phyloP scores from a whole-genome alignment of 2,888 invertebrate species.

The Eurytoma californica region DNA sequence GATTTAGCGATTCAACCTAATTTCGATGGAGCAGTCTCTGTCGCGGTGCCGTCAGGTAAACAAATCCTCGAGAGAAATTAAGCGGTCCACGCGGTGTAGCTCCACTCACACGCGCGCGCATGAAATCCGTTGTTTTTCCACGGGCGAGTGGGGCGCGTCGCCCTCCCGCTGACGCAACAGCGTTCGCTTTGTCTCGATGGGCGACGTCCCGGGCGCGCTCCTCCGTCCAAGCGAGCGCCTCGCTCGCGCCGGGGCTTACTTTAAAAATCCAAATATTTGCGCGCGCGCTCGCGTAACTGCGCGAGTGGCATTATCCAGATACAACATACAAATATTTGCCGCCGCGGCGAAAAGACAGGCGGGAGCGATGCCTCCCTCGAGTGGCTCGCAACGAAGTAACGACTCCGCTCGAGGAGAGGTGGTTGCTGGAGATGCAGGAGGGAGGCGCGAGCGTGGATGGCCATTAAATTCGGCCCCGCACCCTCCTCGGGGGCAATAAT shows the following conservation, averaged over 20 bases:
- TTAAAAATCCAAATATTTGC: slow-evolving; percentile 50
- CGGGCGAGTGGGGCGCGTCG: not conserved
- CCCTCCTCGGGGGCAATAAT: slow-evolving; percentile 51
- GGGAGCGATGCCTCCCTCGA: not conserved
- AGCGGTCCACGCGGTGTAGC: slow-evolving; percentile 11
- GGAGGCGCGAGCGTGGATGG: not conserved
- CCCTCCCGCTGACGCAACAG: not conserved
- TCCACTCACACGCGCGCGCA: not conserved
- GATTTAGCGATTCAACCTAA: slow-evolving; percentile 6
- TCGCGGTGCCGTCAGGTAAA: not conserved
- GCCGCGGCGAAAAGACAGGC: slow-evolving; percentile 16
- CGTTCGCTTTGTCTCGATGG: slow-evolving; percentile 21
- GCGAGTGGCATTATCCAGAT: slow-evolving; percentile 46
- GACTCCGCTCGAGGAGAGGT: not conserved
- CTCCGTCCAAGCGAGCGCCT: not conserved
- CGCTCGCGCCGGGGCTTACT: not conserved
- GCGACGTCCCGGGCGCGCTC: slow-evolving; percentile 3
- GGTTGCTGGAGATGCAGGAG: slow-evolving; percentile 9
- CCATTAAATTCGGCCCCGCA: slow-evolving; percentile 58
- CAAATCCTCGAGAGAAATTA: slow-evolving; percentile 38
- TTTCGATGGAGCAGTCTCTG: slow-evolving; percentile 34
- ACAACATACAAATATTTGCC: slow-evolving; percentile 52
- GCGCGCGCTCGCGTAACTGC: slow-evolving; percentile 2
- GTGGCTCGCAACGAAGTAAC: not conserved
- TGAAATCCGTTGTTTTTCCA: slow-evolving; percentile 11